phyloP scores from a whole-genome alignment of 2,888 invertebrate species.

The Ctenicera cuprea region DNA sequence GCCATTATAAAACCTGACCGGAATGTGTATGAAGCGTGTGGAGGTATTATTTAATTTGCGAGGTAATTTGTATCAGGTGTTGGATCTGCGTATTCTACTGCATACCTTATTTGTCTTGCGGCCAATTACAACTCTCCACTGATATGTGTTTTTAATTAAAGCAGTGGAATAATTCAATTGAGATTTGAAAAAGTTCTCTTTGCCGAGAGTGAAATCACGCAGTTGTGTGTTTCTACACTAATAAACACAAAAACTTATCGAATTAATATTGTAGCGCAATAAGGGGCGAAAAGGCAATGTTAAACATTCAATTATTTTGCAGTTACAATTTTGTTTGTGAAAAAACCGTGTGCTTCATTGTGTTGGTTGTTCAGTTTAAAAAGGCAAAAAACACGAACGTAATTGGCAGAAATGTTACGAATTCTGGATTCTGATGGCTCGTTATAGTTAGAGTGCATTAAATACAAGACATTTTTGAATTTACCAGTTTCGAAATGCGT shows the following conservation, averaged over 20 bases:
- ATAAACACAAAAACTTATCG: constrained; percentile 18
- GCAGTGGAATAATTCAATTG: constrained; percentile 58
- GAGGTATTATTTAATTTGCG: constrained; percentile 59
- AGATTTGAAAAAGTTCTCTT: constrained; percentile 24
- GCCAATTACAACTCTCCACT: constrained; percentile 57
- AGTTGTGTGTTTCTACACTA: constrained; percentile 17
- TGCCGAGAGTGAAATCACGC: constrained; percentile 11
- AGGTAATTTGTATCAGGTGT: constrained; percentile 59
- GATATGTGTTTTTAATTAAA: constrained; percentile 64
- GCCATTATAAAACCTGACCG: constrained; percentile 56
- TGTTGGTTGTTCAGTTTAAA: no score
- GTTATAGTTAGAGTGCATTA: no score
- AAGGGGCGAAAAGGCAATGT: neutral
- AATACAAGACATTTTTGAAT: no score
- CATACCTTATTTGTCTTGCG: constrained; percentile 57
- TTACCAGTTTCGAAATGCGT: no score
- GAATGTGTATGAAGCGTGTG: constrained; percentile 57
- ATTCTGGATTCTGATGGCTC: no score
- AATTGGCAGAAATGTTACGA: no score
- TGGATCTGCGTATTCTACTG: constrained; percentile 55
- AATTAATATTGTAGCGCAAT: neutral
- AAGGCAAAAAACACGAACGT: no score
- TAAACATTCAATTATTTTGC: neutral
- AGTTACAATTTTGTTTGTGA: no score
- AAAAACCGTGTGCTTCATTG: no score